Conservation (phyloP, 2,797 vertebrate species). For the Hippoglossus hippoglossus region DNA sequence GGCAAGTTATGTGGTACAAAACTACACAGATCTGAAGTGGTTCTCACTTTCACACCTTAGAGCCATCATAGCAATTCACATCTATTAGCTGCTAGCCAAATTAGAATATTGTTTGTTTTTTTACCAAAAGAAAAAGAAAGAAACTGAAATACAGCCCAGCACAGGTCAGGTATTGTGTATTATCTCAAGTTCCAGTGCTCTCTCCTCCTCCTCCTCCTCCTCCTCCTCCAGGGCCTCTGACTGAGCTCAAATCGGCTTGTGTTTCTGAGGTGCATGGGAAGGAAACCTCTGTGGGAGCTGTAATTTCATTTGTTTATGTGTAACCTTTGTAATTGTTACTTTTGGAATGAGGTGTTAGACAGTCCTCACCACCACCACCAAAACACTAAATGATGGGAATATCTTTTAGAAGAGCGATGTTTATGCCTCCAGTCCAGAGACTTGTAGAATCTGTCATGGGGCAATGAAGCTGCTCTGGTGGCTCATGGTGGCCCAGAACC, state of each 20-base stretch:
- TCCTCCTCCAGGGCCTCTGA: slow-evolving; percentile 33
- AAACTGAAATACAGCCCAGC: slow-evolving; percentile 33
- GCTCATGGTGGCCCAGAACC: too few relatives aligned
- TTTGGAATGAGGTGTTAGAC: background rate
- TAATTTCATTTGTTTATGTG: background rate
- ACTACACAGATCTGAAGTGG: background rate
- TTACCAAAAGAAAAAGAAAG: slow-evolving; percentile 8
- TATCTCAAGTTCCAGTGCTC: slow-evolving; percentile 53
- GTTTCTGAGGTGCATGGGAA: slow-evolving; percentile 39
- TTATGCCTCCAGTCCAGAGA: too few relatives aligned
- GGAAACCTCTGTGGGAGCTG: slow-evolving; percentile 18
- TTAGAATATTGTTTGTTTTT: slow-evolving; percentile 17
- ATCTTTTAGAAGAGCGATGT: background rate
- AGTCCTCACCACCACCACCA: background rate
- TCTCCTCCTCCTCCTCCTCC: slow-evolving; percentile 17
- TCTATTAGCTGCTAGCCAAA: slow-evolving; percentile 19
- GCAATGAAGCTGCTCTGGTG: background rate
- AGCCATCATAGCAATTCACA: slow-evolving; percentile 2
- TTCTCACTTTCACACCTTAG: slow-evolving; percentile 10
- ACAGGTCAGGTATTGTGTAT: slow-evolving; percentile 43
- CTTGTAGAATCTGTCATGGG: background rate
- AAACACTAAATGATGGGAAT: background rate
- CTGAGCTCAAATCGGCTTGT: slow-evolving; percentile 38
- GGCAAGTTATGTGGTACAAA: background rate
- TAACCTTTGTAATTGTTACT: background rate